Conservation (phyloP, 2,888 invertebrate genomes). For the Neocrepidodera transversa region DNA sequence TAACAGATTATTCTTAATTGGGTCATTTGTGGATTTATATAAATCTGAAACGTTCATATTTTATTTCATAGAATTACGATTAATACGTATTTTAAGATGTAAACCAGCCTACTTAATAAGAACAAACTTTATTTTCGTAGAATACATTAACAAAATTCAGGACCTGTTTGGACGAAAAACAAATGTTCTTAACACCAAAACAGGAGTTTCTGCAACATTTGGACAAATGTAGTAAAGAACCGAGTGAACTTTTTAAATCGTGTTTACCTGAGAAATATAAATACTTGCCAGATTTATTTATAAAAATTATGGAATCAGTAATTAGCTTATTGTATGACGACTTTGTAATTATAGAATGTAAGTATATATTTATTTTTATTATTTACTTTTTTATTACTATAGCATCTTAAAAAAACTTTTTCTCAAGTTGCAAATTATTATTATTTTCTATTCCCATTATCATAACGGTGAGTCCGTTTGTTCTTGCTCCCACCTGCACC, state of each 20-base stretch:
- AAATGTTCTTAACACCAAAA: not conserved
- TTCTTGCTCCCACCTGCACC: too few species aligned
- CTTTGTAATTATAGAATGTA: constrained; percentile 2
- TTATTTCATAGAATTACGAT: too few species aligned
- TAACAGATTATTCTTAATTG: too few species aligned
- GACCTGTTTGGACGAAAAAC: not conserved
- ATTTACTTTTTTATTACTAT: too few species aligned
- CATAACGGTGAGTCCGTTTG: too few species aligned
- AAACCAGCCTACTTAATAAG: too few species aligned
- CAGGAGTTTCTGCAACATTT: not conserved
- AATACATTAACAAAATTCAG: not conserved
- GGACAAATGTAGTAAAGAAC: constrained; percentile 6
- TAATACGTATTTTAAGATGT: too few species aligned
- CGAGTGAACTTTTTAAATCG: not conserved
- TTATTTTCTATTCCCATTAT: not conserved
- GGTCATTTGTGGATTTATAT: too few species aligned
- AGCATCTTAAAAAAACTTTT: too few species aligned
- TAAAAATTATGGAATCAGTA: constrained; percentile 9
- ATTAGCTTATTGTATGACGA: constrained; percentile 13
- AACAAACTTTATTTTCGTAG: constrained; percentile 5
- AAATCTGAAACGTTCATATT: too few species aligned
- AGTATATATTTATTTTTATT: too few species aligned
- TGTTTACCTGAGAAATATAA: constrained; percentile 18
- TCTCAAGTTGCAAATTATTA: too few species aligned
- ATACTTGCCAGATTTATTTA: constrained; percentile 9